Percentiles rank a stretch among this genome's conserved stretches.
phyloP scores from a whole-genome alignment of 2,797 vertebrate genomes.

The Novumbra hubbsi region DNA sequence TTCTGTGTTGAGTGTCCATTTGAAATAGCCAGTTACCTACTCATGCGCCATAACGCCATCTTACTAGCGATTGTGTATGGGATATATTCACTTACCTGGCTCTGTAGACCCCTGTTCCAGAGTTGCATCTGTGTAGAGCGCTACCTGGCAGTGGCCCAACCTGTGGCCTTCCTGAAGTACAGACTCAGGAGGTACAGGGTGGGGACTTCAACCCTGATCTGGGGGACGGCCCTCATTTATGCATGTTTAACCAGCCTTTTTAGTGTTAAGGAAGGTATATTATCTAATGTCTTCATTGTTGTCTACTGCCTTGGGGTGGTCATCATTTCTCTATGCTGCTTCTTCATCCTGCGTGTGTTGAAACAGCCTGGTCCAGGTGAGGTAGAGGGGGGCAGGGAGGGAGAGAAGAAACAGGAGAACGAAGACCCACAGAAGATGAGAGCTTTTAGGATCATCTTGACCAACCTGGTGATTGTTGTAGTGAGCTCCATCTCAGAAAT shows the following conservation, averaged over 20 bases:
- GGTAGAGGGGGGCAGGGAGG: not conserved
- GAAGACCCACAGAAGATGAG: not conserved
- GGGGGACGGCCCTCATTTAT: not conserved
- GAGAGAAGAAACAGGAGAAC: not conserved
- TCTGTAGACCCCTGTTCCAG: not conserved
- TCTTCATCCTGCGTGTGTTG: not conserved
- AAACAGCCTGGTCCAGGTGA: not conserved
- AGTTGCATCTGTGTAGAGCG: not conserved
- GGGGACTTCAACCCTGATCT: not conserved
- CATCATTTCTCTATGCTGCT: not conserved
- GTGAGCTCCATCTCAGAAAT: not conserved
- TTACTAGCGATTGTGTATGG: not conserved
- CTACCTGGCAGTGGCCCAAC: not conserved
- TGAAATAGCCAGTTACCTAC: not conserved
- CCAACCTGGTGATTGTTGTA: not conserved
- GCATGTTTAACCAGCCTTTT: not conserved
- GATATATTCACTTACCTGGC: not conserved
- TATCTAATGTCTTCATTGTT: fast-evolving
- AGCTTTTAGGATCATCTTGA: not conserved
- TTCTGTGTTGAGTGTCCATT: not conserved
- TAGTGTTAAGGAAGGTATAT: not conserved
- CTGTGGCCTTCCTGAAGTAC: not conserved
- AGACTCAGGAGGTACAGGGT: not conserved
- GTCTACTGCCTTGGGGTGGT: not conserved
- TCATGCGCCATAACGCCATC: not conserved